These are phyloP conservation scores for Dufourea novaeangliae DNA, from an alignment of 1,140 invertebrate species.

Conservation along the genomic window DNA sequence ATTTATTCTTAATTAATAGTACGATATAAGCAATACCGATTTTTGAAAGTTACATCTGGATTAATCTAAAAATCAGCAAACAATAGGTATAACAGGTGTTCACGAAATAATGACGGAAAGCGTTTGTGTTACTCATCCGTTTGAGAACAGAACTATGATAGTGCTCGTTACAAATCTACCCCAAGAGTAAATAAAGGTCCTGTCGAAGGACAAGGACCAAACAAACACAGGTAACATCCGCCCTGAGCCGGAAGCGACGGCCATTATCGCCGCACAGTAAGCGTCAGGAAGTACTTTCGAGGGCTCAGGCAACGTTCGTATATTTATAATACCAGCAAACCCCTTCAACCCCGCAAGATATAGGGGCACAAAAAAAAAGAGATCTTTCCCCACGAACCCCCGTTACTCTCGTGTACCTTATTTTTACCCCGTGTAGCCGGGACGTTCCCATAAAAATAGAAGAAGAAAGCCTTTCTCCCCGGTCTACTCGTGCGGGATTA, in stretches of 20 bases:
- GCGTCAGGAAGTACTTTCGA: not conserved
- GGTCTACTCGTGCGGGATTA: conserved; percentile 57
- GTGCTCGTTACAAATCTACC: too few relatives aligned
- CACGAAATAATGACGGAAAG: too few relatives aligned
- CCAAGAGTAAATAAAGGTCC: not conserved
- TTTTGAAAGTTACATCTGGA: too few relatives aligned
- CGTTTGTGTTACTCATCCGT: too few relatives aligned
- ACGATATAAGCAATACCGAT: too few relatives aligned
- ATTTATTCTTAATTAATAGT: too few relatives aligned
- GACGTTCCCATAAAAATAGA: conserved; percentile 51
- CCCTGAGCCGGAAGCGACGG: too few relatives aligned
- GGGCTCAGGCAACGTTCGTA: not conserved
- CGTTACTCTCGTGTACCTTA: conserved; percentile 40
- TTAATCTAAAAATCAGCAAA: too few relatives aligned
- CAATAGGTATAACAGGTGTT: too few relatives aligned
- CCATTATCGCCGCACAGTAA: not conserved
- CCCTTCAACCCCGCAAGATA: conserved; percentile 12
- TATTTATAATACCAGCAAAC: conserved; percentile 2
- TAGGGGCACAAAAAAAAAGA: conserved; percentile 6
- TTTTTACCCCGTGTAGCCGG: conserved; percentile 52
- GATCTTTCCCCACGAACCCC: conserved; percentile 14
- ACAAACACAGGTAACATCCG: not conserved
- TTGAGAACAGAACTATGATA: too few relatives aligned
- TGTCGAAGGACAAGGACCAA: not conserved
- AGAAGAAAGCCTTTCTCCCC: conserved; percentile 42